phyloP scores from a whole-genome alignment of 2,113 vertebrate species.

The Benitochromis conjunctus region DNA sequence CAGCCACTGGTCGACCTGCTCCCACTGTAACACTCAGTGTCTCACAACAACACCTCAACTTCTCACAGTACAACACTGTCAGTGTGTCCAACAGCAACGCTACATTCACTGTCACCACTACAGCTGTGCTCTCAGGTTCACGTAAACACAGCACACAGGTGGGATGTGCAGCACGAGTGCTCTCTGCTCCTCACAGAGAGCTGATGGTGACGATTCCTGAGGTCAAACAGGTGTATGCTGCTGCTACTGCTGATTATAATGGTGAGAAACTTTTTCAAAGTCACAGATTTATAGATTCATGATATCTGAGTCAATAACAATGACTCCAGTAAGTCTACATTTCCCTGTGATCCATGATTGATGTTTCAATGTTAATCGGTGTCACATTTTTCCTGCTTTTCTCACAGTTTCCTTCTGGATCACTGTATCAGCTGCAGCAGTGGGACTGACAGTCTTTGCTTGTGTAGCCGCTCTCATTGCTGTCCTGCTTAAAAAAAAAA shows the following conservation, averaged over 20 bases:
- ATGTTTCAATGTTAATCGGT: not conserved
- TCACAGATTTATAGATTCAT: not conserved
- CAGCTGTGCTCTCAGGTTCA: no score
- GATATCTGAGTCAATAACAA: not conserved
- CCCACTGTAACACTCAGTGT: not conserved
- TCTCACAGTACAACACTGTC: not conserved
- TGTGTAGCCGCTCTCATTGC: not conserved
- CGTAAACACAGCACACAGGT: no score
- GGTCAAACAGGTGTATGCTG: not conserved
- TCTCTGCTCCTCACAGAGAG: not conserved
- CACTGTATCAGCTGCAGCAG: not conserved
- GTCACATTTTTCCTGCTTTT: not conserved
- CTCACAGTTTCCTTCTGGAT: not conserved
- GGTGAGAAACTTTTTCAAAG: not conserved
- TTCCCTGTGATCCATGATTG: not conserved
- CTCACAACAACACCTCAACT: not conserved
- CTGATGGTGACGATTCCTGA: not conserved
- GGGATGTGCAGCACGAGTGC: no score
- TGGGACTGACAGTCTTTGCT: not conserved
- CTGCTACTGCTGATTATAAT: not conserved
- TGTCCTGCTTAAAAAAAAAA: not conserved
- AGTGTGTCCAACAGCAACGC: no score
- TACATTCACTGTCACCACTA: no score
- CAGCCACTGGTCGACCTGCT: not conserved
- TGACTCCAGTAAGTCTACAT: not conserved